Base-by-base conservation (phyloP, 2,888 invertebrate genomes). In the Drosophila helvetica region DNA sequence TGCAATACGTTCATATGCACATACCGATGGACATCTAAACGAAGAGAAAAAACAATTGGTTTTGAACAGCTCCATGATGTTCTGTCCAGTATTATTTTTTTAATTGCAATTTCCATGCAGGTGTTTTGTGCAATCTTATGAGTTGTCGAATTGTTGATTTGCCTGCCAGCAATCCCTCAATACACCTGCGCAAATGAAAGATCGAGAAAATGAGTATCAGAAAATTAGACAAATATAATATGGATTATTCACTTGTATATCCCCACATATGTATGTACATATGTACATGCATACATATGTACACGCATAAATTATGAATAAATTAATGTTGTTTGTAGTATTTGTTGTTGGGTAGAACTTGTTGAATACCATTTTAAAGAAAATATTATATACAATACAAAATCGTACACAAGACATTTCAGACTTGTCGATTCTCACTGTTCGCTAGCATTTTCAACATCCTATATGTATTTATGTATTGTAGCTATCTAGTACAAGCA, bases 281-380 rank as follows among this genome's bases (percentile, higher is more conserved):
- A 30, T 19, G 22, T 25, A 64, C 22, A 18, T 45, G 46, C 59
- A 50, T 19, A 30, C 19, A 46, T 54, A 47, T 42, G 15, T 52
- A 9, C 3, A 38, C 5, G 38, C 15, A 38, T 15, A 15, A 12
- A 0, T 38, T 15, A 38, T 38, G 6, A 7, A 53, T 53, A 27
- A 38, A 51, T 12, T 2, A n/a, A 4, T 42, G 27, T 42, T 30
- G 27, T 27, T 57, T 57, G 17, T 61, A 58, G 27, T 27, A 27
- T 10, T 55, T 19, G 45, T 63, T 63, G 60, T 63, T 63, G 25
- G 30, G 43, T 52, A 46, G 53, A 65, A 64, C 33, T 62, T 62
- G 64, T 64, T 62, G 38, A 63, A 15, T 17, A 42, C 25, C 42
- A 53, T 53, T 47, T 52, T 30, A 45, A 15, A 27, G 19, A 52